phyloP scores from a whole-genome alignment of 2,888 invertebrate species.

The Busseola fusca region DNA sequence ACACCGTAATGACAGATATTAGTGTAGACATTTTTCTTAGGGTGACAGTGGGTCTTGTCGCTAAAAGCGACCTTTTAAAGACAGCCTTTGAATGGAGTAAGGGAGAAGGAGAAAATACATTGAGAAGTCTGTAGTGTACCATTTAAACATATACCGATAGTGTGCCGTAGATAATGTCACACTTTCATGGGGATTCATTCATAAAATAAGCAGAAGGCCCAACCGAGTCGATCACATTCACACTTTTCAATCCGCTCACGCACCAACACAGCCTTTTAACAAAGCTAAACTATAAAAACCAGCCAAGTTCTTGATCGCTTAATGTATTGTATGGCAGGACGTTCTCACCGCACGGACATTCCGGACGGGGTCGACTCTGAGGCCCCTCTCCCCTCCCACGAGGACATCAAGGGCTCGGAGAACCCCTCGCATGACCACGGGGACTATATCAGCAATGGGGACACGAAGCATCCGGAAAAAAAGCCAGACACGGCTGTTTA shows the following conservation, averaged over 20 bases:
- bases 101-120: neutral
- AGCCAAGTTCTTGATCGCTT: conserved; percentile 86
- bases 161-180: neutral
- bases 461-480: conserved; percentile 85
- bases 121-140: neutral
- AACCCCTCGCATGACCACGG: conserved; percentile 90
- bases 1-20: neutral
- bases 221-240: conserved; percentile 33
- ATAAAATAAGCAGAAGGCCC: conserved; percentile 40
- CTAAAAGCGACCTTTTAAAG: neutral
- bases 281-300: conserved; percentile 20
- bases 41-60: neutral
- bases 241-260: conserved; percentile 41
- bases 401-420: conserved; percentile 89
- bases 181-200: neutral
- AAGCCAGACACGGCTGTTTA: conserved; percentile 88
- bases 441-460: conserved; percentile 89
- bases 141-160: neutral
- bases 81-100: neutral
- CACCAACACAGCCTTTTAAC: conserved; percentile 53
- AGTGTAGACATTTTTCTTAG: neutral
- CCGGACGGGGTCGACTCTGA: conserved; percentile 90
- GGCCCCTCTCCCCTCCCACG: conserved; percentile 89
- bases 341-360: conserved; percentile 89
- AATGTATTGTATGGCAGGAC: conserved; percentile 88